Conservation (phyloP, 2,113 vertebrate species). For the Thamnophis sirtalis region DNA sequence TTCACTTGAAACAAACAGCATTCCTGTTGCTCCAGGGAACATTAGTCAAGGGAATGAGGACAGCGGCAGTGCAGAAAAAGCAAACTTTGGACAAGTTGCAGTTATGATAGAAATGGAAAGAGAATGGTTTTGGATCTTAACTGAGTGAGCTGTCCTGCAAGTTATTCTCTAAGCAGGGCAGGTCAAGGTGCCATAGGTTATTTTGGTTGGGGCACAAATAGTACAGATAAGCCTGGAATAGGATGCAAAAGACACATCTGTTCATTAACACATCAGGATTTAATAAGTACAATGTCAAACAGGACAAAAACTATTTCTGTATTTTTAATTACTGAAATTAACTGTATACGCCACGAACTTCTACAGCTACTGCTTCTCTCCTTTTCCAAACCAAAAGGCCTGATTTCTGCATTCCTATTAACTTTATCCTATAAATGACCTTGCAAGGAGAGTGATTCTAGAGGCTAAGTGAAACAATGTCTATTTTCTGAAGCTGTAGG, state of each 20-base stretch:
- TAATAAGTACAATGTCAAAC: slow-evolving; percentile 67
- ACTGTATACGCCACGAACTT: slow-evolving; percentile 73
- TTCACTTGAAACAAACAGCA: slow-evolving; percentile 1
- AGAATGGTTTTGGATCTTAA: neutral
- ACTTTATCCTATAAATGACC: slow-evolving; percentile 95
- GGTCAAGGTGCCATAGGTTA: fast-evolving
- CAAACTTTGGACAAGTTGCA: neutral
- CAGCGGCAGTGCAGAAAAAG: neutral
- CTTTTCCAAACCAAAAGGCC: slow-evolving; percentile 68
- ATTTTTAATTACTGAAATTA: slow-evolving; percentile 79
- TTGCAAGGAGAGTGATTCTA: slow-evolving; percentile 84
- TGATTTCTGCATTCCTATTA: slow-evolving; percentile 82
- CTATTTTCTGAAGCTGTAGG: slow-evolving; percentile 87
- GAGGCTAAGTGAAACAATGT: slow-evolving; percentile 85
- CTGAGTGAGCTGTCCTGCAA: neutral
- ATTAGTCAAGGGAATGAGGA: neutral
- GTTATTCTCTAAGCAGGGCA: neutral
- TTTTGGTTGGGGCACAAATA: neutral
- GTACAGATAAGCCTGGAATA: neutral
- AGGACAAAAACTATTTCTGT: slow-evolving; percentile 69
- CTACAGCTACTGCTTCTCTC: slow-evolving; percentile 61
- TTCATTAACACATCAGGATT: slow-evolving; percentile 64
- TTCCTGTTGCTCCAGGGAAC: slow-evolving; percentile 16
- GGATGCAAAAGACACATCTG: neutral
- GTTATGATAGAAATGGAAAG: neutral